Evolutionary conservation across 2,888 invertebrate species (phyloP), one percentile per base, ranked within the genome.

Genomic region (Rhorus exstirpatorius): DNA sequence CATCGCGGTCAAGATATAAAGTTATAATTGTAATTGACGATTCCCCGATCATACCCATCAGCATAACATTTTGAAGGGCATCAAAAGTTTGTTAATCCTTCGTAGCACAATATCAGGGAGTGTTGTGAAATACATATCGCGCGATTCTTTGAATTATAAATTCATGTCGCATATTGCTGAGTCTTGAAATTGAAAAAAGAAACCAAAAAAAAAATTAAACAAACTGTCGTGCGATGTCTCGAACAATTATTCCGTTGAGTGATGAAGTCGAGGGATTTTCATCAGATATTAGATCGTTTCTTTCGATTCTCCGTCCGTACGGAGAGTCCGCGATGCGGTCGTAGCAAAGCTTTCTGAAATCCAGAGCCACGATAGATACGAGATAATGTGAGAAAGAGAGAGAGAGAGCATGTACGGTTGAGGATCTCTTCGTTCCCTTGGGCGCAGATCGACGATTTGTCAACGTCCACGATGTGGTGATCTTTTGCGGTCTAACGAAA

Each of bases 371-470:
- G 49, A 63, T 17, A 71, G 78, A 82, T 70, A 51, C 19, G 75
- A 74, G 82, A 82, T 78, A 82, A 58, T 38, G 81, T 70, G 74
- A 68, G 46, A 58, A 58, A 31, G 31, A 71, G 41, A 24, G 19
- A 71, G 41, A 26, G 24, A 58, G 41, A 58, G 44, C n/a, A 17
- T 26, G 12, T n/a, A 26, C 17, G 12, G 51, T 19, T 21, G 21
- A 72, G 53, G 38, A 68, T 72, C 76, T 74, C 60, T 38, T 75
- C 65, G 79, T 81, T 79, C 41, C 60, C 85, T 87, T 81, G 81
- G 81, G 86, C 85, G 87, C 87, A 87, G 88, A 91, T 91, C 89
- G 89, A 87, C 90, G 89, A 92, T 92, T 92, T 91, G 91, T 92
- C 91, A 92, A 92, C 91, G 92, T 92, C 91, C 83, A 82, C 80